Percentiles rank a stretch among this genome's conserved stretches.
Evolutionary conservation across 2,113 vertebrate genomes (phyloP).

Genomic region (Chauna torquata): DNA sequence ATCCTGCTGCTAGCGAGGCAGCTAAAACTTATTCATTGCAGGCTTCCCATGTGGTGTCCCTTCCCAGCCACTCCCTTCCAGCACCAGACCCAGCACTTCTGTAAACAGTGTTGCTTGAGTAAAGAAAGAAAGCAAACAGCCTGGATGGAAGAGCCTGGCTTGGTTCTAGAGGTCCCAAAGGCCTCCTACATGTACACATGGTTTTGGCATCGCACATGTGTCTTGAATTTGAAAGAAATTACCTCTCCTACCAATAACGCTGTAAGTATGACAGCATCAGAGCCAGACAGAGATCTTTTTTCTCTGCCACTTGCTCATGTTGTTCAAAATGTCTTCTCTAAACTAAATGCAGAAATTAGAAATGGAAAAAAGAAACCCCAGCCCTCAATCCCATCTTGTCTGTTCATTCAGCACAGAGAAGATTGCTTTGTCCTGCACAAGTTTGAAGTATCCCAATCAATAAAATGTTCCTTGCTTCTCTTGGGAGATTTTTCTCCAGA

Average conservation of each 20-base stretch:
- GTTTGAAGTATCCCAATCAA: conserved; percentile 33
- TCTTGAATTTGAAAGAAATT: neutral
- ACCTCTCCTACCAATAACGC: neutral
- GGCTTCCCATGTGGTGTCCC: neutral
- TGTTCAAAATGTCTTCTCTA: neutral
- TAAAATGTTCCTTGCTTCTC: conserved; percentile 28
- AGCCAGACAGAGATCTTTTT: neutral
- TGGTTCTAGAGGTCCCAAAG: neutral
- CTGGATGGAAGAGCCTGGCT: accelerated
- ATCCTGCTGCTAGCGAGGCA: neutral
- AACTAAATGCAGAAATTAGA: neutral
- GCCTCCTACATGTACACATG: neutral
- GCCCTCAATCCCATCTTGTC: neutral
- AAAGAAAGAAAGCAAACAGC: neutral
- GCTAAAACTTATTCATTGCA: neutral
- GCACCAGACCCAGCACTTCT: neutral
- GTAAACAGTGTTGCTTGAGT: accelerated
- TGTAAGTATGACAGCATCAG: neutral
- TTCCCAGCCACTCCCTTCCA: neutral
- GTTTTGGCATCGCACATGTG: neutral
- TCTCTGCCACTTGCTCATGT: neutral
- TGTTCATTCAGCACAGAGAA: neutral
- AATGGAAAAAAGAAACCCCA: neutral
- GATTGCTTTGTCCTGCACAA: conserved; percentile 1
- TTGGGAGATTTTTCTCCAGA: conserved; percentile 7